Evolutionary conservation across 2,888 invertebrate species (phyloP).

Genomic region (Neuroscelio doddi): DNA sequence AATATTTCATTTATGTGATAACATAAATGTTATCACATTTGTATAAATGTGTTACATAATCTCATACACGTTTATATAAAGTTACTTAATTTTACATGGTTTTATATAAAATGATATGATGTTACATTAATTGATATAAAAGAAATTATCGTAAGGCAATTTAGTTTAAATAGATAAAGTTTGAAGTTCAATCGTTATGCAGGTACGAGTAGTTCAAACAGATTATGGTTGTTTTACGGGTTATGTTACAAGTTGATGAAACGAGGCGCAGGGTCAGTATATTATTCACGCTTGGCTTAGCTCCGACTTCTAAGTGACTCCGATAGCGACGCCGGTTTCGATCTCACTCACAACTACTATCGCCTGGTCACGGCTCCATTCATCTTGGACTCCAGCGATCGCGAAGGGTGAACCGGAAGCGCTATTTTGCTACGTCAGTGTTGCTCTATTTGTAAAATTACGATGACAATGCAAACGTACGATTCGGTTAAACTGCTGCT

Average conservation of each 20-base stretch:
- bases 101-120: too few species aligned
- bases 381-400: slow-evolving; percentile 21
- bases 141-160: too few species aligned
- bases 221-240: slow-evolving; percentile 23
- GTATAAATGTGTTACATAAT: too few species aligned
- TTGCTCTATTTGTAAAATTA: slow-evolving; percentile 6
- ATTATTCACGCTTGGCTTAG: slow-evolving; percentile 26
- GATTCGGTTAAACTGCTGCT: neutral
- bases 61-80: too few species aligned
- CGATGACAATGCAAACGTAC: slow-evolving; percentile 4
- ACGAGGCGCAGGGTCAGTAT: slow-evolving; percentile 22
- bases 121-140: too few species aligned
- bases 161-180: too few species aligned
- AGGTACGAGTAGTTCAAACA: too few species aligned
- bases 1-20: too few species aligned
- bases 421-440: slow-evolving; percentile 15
- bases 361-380: slow-evolving; percentile 32
- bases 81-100: too few species aligned
- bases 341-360: slow-evolving; percentile 12
- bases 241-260: slow-evolving; percentile 32
- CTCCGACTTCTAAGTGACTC: slow-evolving; percentile 20
- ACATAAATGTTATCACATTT: too few species aligned
- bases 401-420: slow-evolving; percentile 34
- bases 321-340: slow-evolving; percentile 23
- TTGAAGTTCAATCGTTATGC: too few species aligned